These are phyloP conservation scores for Syndactyla subalaris DNA, from an alignment of 2,797 vertebrate genomes.

Conservation along the genomic window DNA sequence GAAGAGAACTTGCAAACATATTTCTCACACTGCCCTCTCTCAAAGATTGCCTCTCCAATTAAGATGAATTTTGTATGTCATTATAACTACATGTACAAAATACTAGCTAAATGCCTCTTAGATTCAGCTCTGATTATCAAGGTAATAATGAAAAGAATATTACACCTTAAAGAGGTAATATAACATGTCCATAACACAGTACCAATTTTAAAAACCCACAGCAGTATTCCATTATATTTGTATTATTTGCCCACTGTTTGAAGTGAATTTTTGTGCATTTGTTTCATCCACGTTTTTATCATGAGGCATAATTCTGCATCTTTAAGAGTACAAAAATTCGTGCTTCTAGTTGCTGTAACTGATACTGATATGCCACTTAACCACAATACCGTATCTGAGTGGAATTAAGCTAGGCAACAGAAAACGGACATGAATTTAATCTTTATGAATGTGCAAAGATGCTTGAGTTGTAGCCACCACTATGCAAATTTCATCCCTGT, in stretches of 20 bases:
- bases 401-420: neutral
- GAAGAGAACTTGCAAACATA: neutral
- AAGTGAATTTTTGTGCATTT: neutral
- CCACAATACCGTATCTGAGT: neutral
- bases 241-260: neutral
- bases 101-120: neutral
- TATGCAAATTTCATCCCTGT: neutral
- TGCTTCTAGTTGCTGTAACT: neutral
- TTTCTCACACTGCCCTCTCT: neutral
- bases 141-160: neutral
- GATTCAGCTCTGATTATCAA: neutral
- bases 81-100: neutral
- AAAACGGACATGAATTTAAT: neutral
- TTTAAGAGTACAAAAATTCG: neutral
- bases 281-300: neutral
- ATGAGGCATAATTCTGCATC: neutral
- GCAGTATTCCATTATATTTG: neutral
- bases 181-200: neutral
- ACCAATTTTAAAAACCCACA: neutral
- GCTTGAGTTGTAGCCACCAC: neutral
- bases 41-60: neutral
- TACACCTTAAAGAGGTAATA: neutral
- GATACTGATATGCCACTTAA: neutral
- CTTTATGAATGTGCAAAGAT: neutral
- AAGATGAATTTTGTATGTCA: neutral